Percentiles rank a stretch among this genome's conserved stretches.
These are phyloP conservation scores for Physella acuta DNA, from an alignment of 1,140 invertebrate species.

Conservation along the genomic window DNA sequence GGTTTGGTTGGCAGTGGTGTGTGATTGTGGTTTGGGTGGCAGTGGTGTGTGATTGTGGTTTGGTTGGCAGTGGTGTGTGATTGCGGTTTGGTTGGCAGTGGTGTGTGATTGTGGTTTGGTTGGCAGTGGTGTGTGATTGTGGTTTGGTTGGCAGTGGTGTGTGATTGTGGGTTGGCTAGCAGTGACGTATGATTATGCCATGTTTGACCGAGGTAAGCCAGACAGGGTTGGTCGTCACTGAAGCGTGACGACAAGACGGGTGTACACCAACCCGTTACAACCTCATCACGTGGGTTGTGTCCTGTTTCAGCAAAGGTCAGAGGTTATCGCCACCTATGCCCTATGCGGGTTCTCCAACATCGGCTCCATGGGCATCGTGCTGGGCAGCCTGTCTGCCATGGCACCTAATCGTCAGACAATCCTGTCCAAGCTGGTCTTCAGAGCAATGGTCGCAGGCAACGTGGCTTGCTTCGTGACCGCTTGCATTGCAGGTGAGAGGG, in stretches of 20 bases:
- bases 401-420: constrained; percentile 74
- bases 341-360: constrained; percentile 97
- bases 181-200: too few relatives aligned
- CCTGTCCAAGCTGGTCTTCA: constrained; percentile 66
- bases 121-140: too few relatives aligned
- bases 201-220: too few relatives aligned
- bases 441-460: constrained; percentile 84
- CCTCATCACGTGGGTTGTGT: not conserved
- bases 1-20: too few relatives aligned
- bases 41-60: too few relatives aligned
- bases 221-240: not conserved
- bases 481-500: constrained; percentile 47
- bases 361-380: constrained; percentile 83
- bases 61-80: too few relatives aligned
- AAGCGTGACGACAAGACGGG: not conserved
- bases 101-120: too few relatives aligned
- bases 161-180: too few relatives aligned
- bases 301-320: constrained; percentile 67
- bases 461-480: constrained; percentile 74
- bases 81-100: too few relatives aligned
- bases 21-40: too few relatives aligned
- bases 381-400: constrained; percentile 78
- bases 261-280: not conserved
- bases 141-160: too few relatives aligned
- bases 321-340: constrained; percentile 87